Conservation (phyloP, 2,113 vertebrate species). For the Myocastor coypus region DNA sequence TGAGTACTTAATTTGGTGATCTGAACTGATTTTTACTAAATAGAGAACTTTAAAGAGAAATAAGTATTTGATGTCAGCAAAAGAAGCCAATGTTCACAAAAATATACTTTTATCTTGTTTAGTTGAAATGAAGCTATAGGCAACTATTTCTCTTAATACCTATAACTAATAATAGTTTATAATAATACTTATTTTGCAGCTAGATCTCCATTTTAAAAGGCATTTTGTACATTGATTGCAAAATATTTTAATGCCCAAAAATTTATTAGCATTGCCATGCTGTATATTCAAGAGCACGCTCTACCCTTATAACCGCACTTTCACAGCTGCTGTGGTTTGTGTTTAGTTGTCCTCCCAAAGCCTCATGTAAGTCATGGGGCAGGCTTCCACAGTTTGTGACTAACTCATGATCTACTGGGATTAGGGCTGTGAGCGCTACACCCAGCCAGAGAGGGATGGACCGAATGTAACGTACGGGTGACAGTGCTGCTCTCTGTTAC, state of each 20-base stretch:
- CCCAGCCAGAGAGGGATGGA: no score
- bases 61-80: background rate
- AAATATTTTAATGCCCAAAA: background rate
- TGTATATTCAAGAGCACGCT: background rate
- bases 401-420: no score
- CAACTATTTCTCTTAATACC: background rate
- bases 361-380: no score
- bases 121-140: background rate
- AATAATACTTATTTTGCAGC: background rate
- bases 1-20: constrained; percentile 36
- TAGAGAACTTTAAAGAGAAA: background rate
- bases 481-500: no score
- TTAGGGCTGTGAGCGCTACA: no score
- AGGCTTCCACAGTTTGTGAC: no score
- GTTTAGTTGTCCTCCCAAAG: no score
- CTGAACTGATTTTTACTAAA: constrained; percentile 25
- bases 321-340: no score
- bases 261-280: background rate
- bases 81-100: background rate
- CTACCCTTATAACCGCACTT: background rate
- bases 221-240: background rate
- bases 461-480: no score
- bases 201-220: background rate
- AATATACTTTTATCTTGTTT: background rate
- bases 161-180: background rate